These are phyloP conservation scores for Bostrychus sinensis DNA, from an alignment of 2,113 vertebrate species.

Conservation along the genomic window DNA sequence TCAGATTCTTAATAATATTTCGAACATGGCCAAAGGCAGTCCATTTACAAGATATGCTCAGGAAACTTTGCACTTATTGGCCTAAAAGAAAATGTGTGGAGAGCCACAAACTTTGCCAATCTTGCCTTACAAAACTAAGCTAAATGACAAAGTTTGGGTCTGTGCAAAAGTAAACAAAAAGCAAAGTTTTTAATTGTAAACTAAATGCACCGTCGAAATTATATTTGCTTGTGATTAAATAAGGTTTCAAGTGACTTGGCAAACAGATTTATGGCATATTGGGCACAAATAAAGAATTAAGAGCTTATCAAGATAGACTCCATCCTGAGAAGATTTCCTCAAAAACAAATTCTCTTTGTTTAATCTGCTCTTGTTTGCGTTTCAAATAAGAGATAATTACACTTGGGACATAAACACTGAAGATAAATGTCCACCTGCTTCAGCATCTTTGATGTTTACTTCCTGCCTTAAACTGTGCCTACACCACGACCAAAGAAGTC, in stretches of 20 bases:
- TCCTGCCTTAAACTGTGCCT: neutral
- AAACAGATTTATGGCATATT: conserved; percentile 2
- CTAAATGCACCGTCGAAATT: neutral
- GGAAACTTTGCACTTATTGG: neutral
- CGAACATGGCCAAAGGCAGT: neutral
- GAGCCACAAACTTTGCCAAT: neutral
- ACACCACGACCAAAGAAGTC: neutral
- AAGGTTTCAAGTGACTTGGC: conserved; percentile 2
- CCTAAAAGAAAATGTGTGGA: neutral
- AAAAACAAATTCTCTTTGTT: neutral
- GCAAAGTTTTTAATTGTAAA: neutral
- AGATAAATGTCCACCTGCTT: neutral
- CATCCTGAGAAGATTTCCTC: neutral
- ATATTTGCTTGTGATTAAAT: neutral
- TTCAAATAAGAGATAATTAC: conserved; percentile 21
- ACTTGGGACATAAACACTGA: neutral
- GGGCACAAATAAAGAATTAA: conserved; percentile 9
- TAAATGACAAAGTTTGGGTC: neutral
- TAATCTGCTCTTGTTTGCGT: conserved; percentile 2
- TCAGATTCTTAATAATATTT: conserved; percentile 10
- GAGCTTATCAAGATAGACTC: conserved; percentile 23
- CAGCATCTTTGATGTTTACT: neutral
- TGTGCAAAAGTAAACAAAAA: neutral
- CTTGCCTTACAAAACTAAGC: neutral
- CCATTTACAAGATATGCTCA: neutral